Conservation (phyloP, 2,113 vertebrate species). For the Varanus komodoensis region DNA sequence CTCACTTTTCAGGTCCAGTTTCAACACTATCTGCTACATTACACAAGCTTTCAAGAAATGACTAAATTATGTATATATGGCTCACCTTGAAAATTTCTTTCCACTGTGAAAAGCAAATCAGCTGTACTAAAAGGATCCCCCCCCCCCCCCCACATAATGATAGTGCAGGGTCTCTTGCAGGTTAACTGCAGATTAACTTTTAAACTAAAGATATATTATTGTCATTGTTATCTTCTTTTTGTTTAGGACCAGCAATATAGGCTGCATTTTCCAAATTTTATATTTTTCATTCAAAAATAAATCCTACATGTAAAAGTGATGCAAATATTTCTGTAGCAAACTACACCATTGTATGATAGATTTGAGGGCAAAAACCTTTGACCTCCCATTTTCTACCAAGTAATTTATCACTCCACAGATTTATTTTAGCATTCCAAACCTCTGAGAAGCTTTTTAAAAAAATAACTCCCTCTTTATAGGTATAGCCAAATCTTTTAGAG, state of each 20-base stretch:
- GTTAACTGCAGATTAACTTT: neutral
- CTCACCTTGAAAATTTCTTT: neutral
- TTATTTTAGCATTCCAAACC: neutral
- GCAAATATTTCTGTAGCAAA: neutral
- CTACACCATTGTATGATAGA: neutral
- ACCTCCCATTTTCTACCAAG: neutral
- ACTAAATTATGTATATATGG: neutral
- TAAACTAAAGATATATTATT: neutral
- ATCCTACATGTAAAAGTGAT: rapidly evolving
- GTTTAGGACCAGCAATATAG: neutral
- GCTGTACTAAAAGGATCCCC: neutral
- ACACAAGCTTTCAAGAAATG: neutral
- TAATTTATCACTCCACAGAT: neutral
- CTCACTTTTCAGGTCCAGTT: too few relatives aligned
- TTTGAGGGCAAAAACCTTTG: neutral
- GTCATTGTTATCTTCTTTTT: neutral
- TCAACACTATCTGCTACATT: neutral
- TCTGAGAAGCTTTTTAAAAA: neutral
- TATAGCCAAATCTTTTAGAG: neutral
- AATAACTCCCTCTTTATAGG: neutral
- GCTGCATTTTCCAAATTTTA: neutral
- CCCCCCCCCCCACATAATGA: neutral
- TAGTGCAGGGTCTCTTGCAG: neutral
- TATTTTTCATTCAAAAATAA: conserved; percentile 6
- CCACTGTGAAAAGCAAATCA: neutral